Evolutionary conservation across 2,888 invertebrate species (phyloP).

Genomic region (Diarsia brunnea): DNA sequence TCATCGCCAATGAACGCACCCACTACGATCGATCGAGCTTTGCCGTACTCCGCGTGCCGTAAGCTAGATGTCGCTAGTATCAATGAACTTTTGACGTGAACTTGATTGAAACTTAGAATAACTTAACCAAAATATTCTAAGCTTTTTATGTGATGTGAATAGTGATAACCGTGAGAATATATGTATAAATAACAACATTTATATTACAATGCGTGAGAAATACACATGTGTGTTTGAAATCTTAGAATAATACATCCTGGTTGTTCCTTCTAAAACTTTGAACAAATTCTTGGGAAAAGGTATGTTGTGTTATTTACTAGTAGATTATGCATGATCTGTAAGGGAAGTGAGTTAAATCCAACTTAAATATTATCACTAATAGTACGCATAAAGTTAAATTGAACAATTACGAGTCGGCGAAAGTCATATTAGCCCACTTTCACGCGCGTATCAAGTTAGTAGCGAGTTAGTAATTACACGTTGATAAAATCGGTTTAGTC

Average conservation of each 20-base stretch:
- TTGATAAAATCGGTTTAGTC: slow-evolving; percentile 33
- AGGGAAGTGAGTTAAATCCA: slow-evolving; percentile 33
- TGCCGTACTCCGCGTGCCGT: slow-evolving; percentile 78
- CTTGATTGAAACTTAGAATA: slow-evolving; percentile 88
- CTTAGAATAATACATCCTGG: slow-evolving; percentile 68
- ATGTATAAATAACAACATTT: slow-evolving; percentile 75
- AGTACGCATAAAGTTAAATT: slow-evolving; percentile 16
- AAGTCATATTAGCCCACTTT: slow-evolving; percentile 73
- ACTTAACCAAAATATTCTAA: slow-evolving; percentile 89
- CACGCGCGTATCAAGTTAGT: slow-evolving; percentile 59
- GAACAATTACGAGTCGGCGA: slow-evolving; percentile 56
- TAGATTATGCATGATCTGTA: slow-evolving; percentile 40
- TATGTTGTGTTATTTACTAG: slow-evolving; percentile 71
- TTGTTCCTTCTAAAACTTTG: slow-evolving; percentile 66
- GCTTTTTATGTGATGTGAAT: slow-evolving; percentile 86
- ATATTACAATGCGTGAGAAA: slow-evolving; percentile 80
- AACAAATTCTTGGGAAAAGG: slow-evolving; percentile 68
- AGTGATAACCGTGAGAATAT: slow-evolving; percentile 82
- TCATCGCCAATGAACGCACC: slow-evolving; percentile 76
- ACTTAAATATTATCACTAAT: slow-evolving; percentile 5
- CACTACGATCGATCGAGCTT: slow-evolving; percentile 85
- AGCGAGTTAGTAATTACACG: slow-evolving; percentile 45
- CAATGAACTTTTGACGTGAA: slow-evolving; percentile 90
- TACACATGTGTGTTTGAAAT: slow-evolving; percentile 74
- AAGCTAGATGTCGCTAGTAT: slow-evolving; percentile 83